These are phyloP conservation scores for Saxidomus purpurata DNA, from an alignment of 1,140 invertebrate genomes.

Conservation along the genomic window DNA sequence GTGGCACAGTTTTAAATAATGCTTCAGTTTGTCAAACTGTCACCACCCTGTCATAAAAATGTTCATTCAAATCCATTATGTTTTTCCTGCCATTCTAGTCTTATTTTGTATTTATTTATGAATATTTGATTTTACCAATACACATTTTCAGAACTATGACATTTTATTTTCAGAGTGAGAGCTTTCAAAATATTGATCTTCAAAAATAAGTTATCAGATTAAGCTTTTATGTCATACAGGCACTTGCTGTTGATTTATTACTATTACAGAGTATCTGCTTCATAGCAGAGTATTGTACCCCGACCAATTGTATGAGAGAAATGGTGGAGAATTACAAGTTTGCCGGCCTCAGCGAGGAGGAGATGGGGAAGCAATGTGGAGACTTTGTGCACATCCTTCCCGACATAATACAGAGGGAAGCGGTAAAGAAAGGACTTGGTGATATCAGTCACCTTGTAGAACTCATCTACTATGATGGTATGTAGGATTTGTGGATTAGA, in stretches of 20 bases:
- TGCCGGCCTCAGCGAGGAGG: slow-evolving; percentile 2
- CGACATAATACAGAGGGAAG: neutral
- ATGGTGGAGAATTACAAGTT: slow-evolving; percentile 27
- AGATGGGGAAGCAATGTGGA: neutral
- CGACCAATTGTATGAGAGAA: slow-evolving; percentile 27
- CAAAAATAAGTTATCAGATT: too few relatives aligned
- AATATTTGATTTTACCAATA: too few relatives aligned
- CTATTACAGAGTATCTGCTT: slow-evolving; percentile 27
- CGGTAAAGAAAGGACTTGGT: slow-evolving; percentile 1
- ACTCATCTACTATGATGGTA: slow-evolving; percentile 33
- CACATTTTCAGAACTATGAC: too few relatives aligned
- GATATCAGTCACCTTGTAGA: slow-evolving; percentile 18
- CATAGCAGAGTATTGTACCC: slow-evolving; percentile 15
- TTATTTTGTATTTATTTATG: too few relatives aligned
- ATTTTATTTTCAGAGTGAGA: too few relatives aligned
- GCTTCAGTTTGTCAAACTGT: too few relatives aligned
- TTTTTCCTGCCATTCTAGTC: too few relatives aligned
- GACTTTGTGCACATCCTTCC: neutral
- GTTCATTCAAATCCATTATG: too few relatives aligned
- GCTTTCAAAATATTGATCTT: too few relatives aligned
- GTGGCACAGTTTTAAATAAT: too few relatives aligned
- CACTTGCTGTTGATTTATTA: neutral
- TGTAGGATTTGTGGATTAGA: neutral
- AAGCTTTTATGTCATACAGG: too few relatives aligned
- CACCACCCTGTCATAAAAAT: too few relatives aligned